phyloP scores from a whole-genome alignment of 2,888 invertebrate genomes.

The Drosophila histrio region DNA sequence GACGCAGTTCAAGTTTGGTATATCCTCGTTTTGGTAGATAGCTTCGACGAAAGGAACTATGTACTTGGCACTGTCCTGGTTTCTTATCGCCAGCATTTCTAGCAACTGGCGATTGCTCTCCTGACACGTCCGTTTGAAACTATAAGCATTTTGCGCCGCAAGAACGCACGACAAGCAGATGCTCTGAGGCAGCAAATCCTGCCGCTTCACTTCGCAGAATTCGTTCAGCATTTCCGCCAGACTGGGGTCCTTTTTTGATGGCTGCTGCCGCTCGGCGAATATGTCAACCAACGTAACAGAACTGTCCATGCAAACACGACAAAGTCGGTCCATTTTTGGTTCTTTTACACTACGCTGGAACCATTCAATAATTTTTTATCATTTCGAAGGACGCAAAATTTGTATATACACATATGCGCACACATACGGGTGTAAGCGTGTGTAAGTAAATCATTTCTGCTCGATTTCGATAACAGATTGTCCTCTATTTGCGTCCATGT shows the following conservation, averaged over 20 bases:
- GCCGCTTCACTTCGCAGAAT: constrained; percentile 54
- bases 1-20: constrained; percentile 15
- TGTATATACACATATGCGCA: constrained; percentile 9
- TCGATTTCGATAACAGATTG: constrained; percentile 11
- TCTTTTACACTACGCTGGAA: background rate
- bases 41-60: constrained; percentile 29
- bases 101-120: constrained; percentile 62
- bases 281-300: constrained; percentile 60
- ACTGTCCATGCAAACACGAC: constrained; percentile 71
- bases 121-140: constrained; percentile 78
- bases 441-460: background rate
- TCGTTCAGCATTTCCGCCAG: constrained; percentile 68
- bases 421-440: constrained; percentile 9
- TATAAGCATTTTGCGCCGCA: constrained; percentile 69
- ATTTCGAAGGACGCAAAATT: constrained; percentile 20
- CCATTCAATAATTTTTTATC: constrained; percentile 7
- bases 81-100: constrained; percentile 52
- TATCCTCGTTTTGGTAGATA: constrained; percentile 14
- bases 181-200: constrained; percentile 67
- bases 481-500: constrained; percentile 18
- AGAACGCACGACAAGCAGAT: constrained; percentile 78
- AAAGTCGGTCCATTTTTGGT: constrained; percentile 54
- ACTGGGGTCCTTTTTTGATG: constrained; percentile 41
- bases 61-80: constrained; percentile 76
- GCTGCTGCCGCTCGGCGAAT: constrained; percentile 49